A percentile compares a stretch with the other conserved stretches of the same genome.
Conservation (phyloP, 2,888 invertebrate species). For the Hoplodrina blanda region DNA sequence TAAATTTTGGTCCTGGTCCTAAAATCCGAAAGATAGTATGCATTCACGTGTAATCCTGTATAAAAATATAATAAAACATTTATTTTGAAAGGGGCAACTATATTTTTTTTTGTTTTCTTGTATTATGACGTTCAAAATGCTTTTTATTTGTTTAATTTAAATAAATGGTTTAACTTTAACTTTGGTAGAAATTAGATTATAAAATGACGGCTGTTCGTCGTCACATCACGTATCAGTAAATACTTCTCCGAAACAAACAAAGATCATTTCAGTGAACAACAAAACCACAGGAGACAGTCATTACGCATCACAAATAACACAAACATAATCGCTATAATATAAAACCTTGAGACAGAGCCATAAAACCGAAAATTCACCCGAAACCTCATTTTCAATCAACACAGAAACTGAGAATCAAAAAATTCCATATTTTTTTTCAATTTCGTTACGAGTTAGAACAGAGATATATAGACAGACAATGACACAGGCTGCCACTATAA, state of each 20-base stretch:
- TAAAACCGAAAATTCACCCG: conserved; percentile 54
- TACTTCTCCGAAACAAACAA: conserved; percentile 10
- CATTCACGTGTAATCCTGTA: no score
- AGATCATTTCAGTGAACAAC: not conserved
- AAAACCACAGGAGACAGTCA: conserved; percentile 33
- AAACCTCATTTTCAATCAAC: conserved; percentile 61
- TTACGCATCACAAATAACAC: conserved; percentile 36
- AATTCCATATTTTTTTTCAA: conserved; percentile 69
- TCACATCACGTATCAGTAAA: not conserved
- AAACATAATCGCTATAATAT: conserved; percentile 37
- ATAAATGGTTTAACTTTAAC: no score
- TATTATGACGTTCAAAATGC: no score
- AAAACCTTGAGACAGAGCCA: conserved; percentile 45
- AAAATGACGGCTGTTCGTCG: not conserved
- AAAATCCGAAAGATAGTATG: not conserved
- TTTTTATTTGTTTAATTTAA: no score
- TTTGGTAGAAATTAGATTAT: not conserved
- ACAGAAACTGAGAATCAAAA: conserved; percentile 58
- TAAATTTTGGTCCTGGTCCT: not conserved
- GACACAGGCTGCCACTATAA: conserved; percentile 87
- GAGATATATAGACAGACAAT: conserved; percentile 84
- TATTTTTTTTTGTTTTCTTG: no score
- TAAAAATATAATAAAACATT: no score
- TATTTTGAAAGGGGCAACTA: no score
- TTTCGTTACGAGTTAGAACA: conserved; percentile 79